Conservation (phyloP, 2,888 invertebrate genomes). For the Tetragonisca angustula region DNA sequence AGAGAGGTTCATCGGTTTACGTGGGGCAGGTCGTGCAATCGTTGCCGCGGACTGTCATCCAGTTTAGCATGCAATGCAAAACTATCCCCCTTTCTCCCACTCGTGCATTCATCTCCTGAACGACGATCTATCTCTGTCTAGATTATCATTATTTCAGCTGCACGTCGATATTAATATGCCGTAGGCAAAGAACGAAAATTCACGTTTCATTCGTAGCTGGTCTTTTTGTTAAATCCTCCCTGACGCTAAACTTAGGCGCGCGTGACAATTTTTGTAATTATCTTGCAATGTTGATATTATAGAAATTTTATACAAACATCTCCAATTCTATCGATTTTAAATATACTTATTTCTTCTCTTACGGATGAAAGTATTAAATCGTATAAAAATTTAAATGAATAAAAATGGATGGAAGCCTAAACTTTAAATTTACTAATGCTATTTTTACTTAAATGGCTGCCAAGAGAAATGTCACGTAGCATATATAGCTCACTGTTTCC, state of each 20-base stretch:
- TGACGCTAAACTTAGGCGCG: background rate
- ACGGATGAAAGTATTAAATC: background rate
- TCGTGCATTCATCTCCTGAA: conserved; percentile 7
- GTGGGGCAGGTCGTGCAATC: conserved; percentile 25
- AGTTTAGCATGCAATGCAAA: conserved; percentile 36
- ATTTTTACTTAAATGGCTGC: conserved; percentile 35
- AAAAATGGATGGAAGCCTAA: conserved; percentile 12
- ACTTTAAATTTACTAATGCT: conserved; percentile 29
- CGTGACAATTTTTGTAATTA: background rate
- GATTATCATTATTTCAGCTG: conserved; percentile 31
- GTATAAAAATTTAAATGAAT: background rate
- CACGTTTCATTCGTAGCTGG: background rate
- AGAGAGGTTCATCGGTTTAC: conserved; percentile 18
- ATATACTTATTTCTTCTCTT: background rate
- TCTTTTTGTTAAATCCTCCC: no score
- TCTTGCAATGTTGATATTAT: background rate
- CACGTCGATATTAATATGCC: conserved; percentile 10
- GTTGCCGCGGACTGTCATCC: conserved; percentile 29
- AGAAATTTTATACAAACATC: background rate
- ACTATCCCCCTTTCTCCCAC: conserved; percentile 28
- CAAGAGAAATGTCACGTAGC: conserved; percentile 36
- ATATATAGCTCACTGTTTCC: conserved; percentile 23
- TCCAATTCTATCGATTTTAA: background rate
- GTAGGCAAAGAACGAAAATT: background rate
- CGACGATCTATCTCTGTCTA: conserved; percentile 27